Evolutionary conservation across 2,113 vertebrate species (phyloP).

Genomic region (Aptenodytes patagonicus): DNA sequence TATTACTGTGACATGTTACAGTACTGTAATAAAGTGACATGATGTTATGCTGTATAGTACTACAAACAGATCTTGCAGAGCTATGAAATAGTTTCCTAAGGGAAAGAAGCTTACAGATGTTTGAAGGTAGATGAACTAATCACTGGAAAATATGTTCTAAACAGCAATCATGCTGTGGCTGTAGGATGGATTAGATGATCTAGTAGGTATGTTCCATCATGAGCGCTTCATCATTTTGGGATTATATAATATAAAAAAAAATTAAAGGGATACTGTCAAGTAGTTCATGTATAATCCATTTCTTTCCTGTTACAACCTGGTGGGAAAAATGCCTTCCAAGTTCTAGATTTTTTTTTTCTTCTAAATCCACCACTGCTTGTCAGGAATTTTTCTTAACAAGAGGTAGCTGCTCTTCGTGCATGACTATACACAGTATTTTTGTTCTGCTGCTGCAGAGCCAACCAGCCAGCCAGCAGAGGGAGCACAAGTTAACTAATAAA

Average conservation of each 20-base stretch:
- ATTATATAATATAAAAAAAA: neutral
- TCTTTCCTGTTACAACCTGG: neutral
- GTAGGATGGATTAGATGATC: neutral
- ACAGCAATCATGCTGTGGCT: neutral
- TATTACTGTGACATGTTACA: slow-evolving; percentile 8
- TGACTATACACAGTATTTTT: neutral
- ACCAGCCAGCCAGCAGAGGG: slow-evolving; percentile 30
- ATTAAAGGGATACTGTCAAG: slow-evolving; percentile 16
- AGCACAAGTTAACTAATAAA: slow-evolving; percentile 20
- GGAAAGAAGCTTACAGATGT: neutral
- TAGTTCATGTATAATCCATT: neutral
- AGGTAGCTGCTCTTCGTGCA: neutral
- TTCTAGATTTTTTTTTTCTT: neutral
- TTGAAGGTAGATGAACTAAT: neutral
- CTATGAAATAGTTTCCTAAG: neutral
- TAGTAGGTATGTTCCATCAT: neutral
- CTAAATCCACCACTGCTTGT: neutral
- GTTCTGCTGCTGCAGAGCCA: slow-evolving; percentile 38
- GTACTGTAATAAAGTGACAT: neutral
- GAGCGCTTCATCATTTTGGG: neutral
- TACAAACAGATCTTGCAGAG: neutral
- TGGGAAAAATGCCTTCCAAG: neutral
- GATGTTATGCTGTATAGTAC: neutral
- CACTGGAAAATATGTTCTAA: neutral
- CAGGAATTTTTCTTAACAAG: neutral